phyloP scores from a whole-genome alignment of 2,797 vertebrate genomes.

The Anguilla marmorata region DNA sequence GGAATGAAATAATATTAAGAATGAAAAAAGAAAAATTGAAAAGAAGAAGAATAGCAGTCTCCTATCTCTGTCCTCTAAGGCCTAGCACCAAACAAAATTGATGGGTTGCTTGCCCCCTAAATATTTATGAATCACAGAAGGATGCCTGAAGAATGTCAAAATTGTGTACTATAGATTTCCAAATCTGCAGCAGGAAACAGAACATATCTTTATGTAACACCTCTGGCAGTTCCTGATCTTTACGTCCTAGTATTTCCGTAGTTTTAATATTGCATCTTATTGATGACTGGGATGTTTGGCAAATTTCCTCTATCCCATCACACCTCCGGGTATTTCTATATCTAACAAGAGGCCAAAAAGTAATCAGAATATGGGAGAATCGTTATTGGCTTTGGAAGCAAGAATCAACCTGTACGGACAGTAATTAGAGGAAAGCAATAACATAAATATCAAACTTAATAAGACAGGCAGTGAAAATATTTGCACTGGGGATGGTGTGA shows the following conservation, averaged over 20 bases:
- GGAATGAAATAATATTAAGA: constrained; percentile 1
- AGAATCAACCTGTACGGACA: constrained; percentile 37
- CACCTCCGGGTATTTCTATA: constrained; percentile 38
- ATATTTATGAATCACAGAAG: constrained; percentile 10
- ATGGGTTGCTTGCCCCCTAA: background rate
- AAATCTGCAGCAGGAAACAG: constrained; percentile 3
- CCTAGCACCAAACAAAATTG: background rate
- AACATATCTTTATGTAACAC: background rate
- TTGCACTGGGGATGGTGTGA: constrained; percentile 49
- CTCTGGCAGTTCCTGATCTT: background rate
- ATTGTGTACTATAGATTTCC: background rate
- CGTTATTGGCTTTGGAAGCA: constrained; percentile 50
- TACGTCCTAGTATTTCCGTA: constrained; percentile 5
- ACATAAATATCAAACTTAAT: constrained; percentile 56
- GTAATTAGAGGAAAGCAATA: constrained; percentile 57
- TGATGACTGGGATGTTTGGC: constrained; percentile 2
- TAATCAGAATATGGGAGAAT: constrained; percentile 41
- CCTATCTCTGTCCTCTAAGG: background rate
- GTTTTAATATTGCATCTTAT: constrained; percentile 20
- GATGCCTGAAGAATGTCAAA: constrained; percentile 15
- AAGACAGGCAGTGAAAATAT: constrained; percentile 54
- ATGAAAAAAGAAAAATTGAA: background rate
- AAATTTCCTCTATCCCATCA: constrained; percentile 18
- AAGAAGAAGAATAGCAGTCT: background rate
- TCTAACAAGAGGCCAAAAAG: constrained; percentile 43